Base-by-base conservation (phyloP, 1,140 invertebrate genomes). In the Leptinotarsa lineolata region DNA sequence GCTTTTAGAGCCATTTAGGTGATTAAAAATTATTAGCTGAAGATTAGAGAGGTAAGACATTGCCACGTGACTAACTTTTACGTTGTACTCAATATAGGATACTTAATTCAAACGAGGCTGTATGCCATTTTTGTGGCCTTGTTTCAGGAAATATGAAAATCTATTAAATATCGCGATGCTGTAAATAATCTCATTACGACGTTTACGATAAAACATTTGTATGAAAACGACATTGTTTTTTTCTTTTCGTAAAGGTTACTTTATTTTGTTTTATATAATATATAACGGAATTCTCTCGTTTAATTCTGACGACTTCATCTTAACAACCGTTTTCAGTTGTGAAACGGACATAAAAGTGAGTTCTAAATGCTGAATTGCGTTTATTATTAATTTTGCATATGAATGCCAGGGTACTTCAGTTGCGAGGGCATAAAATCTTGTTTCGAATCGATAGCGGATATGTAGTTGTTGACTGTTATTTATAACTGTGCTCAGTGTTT, bases 161-260 rank as follows among this genome's bases (percentile, higher is more conserved):
- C 61, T 63, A 63, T 63, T 63, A 63, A 16, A 16, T 13, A 63
- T 63, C 4, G 11, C 11, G 20, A 63, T 63, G 61, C 2, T 21
- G 20, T 63, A 63, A 63, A 63, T 63, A 63, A 63, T 63, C 13
- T 22, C 4, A 63, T 6, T 21, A 13, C 4, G 61, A 63, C 61
- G 24, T 63, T 63, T 63, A 63, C 12, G 61, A 54, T n/a, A 18
- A n/a, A 13, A 8, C n/a, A 54, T 54, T 54, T 4, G 16, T 16
- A 54, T 54, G n/a, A n/a, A 54, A 15, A 16, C 48, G 15, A 54
- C 30, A 39, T 1, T 39, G 30, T 39, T 54, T 54, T 54, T 54
- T 54, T 16, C 11, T 13, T 54, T 54, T 5, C n/a, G 16, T 18
- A 54, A 54, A 54, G 48, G 48, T 54, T 16, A 54, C 16, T 54